Percentiles rank a stretch among this genome's conserved stretches.
Conservation (phyloP, 2,797 vertebrate species). For the Coendou prehensilis region DNA sequence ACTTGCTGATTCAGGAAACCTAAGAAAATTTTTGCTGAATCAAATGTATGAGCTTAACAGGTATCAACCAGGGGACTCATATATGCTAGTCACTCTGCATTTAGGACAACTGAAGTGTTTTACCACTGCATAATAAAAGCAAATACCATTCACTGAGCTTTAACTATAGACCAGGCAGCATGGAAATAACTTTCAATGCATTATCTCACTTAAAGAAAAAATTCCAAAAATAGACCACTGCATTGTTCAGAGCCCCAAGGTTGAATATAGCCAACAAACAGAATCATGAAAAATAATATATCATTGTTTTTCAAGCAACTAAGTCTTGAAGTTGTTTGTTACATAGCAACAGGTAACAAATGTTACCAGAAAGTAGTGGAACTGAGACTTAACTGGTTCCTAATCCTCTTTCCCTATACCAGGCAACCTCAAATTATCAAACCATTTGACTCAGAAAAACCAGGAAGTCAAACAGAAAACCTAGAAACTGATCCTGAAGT, state of each 20-base stretch:
- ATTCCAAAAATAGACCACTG: constrained; percentile 21
- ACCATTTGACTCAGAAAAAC: constrained; percentile 31
- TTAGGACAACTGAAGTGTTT: not conserved
- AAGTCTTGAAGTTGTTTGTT: constrained; percentile 31
- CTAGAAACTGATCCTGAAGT: constrained; percentile 40
- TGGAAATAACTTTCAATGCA: constrained; percentile 37
- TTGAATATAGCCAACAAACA: not conserved
- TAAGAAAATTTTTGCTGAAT: constrained; percentile 48
- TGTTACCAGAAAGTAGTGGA: not conserved
- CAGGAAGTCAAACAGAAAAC: constrained; percentile 54
- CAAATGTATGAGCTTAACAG: constrained; percentile 1
- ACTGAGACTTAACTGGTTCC: constrained; percentile 12
- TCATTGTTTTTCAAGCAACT: constrained; percentile 1
- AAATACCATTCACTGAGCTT: constrained; percentile 4
- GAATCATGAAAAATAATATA: constrained; percentile 42
- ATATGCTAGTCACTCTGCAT: constrained; percentile 13
- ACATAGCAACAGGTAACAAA: constrained; percentile 7
- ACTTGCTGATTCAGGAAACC: not conserved
- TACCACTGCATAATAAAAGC: not conserved
- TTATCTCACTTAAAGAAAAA: constrained; percentile 62
- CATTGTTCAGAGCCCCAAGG: not conserved
- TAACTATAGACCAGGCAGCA: not conserved
- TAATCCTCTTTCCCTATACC: constrained; percentile 38
- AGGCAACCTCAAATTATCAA: constrained; percentile 19
- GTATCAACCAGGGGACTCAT: constrained; percentile 6